Evolutionary conservation across 2,797 vertebrate genomes (phyloP).

Genomic region (Semotilus atromaculatus): DNA sequence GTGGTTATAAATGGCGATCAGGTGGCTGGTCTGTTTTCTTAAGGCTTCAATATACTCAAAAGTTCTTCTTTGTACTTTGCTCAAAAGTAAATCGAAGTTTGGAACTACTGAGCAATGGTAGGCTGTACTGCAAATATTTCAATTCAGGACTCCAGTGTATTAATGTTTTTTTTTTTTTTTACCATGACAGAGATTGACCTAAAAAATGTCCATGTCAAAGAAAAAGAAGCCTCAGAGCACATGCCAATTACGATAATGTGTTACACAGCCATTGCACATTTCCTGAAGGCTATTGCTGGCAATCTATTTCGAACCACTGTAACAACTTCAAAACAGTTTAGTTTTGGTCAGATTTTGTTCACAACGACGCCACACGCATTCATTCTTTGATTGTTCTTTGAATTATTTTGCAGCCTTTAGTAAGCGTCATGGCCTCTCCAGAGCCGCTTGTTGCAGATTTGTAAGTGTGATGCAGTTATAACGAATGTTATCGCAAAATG

Average conservation of each 20-base stretch:
- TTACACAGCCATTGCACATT: too few species aligned
- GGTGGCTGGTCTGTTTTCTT: not conserved
- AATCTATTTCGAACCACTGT: not conserved
- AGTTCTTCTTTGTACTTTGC: not conserved
- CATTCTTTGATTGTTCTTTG: rapidly evolving
- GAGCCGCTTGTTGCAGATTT: not conserved
- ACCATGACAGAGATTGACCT: not conserved
- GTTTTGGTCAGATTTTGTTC: not conserved
- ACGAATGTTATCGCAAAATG: not conserved
- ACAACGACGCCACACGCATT: not conserved
- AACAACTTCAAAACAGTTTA: not conserved
- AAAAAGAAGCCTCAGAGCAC: not conserved
- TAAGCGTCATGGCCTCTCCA: not conserved
- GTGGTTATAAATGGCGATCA: not conserved
- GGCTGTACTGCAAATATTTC: not conserved
- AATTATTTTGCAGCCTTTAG: not conserved
- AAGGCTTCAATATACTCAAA: not conserved
- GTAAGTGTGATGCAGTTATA: not conserved
- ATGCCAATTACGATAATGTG: not conserved
- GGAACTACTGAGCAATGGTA: not conserved
- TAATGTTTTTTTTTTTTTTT: not conserved
- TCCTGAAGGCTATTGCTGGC: not conserved
- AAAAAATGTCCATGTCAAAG: not conserved
- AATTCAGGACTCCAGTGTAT: not conserved
- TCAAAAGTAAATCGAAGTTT: not conserved